Conservation (phyloP, 2,888 invertebrate species). For the Carpatolechia fugitivella region DNA sequence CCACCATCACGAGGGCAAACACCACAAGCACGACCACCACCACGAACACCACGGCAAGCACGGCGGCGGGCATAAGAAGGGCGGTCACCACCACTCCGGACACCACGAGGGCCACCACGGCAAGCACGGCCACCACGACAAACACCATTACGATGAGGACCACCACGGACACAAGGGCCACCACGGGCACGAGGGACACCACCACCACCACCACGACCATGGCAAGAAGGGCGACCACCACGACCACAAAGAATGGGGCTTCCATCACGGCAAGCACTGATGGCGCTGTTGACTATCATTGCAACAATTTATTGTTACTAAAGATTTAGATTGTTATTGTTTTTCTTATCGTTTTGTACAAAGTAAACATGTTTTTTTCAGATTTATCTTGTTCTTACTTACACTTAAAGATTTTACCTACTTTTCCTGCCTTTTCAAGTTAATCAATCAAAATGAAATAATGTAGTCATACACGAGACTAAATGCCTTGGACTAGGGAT, state of each 20-base stretch:
- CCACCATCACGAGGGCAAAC: slow-evolving; percentile 89
- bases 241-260: slow-evolving; percentile 86
- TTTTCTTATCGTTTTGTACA: slow-evolving; percentile 50
- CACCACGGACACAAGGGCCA: slow-evolving; percentile 90
- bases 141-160: slow-evolving; percentile 88
- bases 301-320: slow-evolving; percentile 36
- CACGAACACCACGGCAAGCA: slow-evolving; percentile 86
- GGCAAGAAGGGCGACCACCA: slow-evolving; percentile 88
- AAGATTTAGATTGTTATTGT: slow-evolving; percentile 56
- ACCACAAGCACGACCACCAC: slow-evolving; percentile 87
- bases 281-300: slow-evolving; percentile 23
- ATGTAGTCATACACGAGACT: too few species aligned
- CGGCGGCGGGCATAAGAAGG: slow-evolving; percentile 89
- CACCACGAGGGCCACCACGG: slow-evolving; percentile 88
- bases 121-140: slow-evolving; percentile 88
- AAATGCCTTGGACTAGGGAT: too few species aligned
- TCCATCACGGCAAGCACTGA: slow-evolving; percentile 78
- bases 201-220: slow-evolving; percentile 85
- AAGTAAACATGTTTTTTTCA: slow-evolving; percentile 33
- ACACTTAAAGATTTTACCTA: too few species aligned
- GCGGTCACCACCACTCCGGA: slow-evolving; percentile 87
- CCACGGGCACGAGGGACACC: slow-evolving; percentile 86
- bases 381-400: background rate
- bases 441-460: too few species aligned
- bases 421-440: too few species aligned